These are phyloP conservation scores for Biston betularia DNA, from an alignment of 2,888 invertebrate species.

Conservation along the genomic window DNA sequence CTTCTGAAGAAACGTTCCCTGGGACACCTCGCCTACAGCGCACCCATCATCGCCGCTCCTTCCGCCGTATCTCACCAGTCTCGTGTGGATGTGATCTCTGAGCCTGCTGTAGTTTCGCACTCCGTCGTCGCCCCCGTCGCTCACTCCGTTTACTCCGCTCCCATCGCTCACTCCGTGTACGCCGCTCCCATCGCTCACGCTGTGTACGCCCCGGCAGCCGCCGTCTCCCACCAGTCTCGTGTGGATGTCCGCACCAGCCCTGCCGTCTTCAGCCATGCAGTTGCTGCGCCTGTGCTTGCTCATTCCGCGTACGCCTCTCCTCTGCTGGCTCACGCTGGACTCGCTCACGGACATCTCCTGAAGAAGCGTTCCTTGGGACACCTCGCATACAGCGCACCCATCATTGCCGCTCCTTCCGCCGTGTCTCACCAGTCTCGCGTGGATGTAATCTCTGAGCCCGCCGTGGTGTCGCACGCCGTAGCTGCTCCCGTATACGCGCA, in stretches of 20 bases:
- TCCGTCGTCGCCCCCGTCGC: slow-evolving; percentile 57
- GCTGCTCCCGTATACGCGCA: slow-evolving; percentile 53
- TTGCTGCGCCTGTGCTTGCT: slow-evolving; percentile 46
- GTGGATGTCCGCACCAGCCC: slow-evolving; percentile 63
- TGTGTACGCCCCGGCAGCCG: slow-evolving; percentile 56
- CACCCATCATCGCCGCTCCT: slow-evolving; percentile 68
- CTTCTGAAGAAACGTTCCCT: slow-evolving; percentile 44
- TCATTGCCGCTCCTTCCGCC: slow-evolving; percentile 69
- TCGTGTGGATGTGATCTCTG: slow-evolving; percentile 65
- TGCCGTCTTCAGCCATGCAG: slow-evolving; percentile 55
- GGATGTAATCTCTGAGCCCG: slow-evolving; percentile 63
- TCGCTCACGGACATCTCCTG: slow-evolving; percentile 57
- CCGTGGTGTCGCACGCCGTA: slow-evolving; percentile 61
- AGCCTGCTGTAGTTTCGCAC: slow-evolving; percentile 57
- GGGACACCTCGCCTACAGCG: slow-evolving; percentile 54
- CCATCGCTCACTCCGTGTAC: slow-evolving; percentile 53
- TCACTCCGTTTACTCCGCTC: slow-evolving; percentile 47
- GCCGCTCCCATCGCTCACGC: slow-evolving; percentile 46
- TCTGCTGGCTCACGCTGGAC: slow-evolving; percentile 55
- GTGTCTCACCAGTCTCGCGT: slow-evolving; percentile 82
- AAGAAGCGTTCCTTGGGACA: slow-evolving; percentile 64
- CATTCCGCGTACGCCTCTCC: slow-evolving; percentile 57
- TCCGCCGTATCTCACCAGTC: slow-evolving; percentile 83
- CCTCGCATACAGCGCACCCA: slow-evolving; percentile 60
- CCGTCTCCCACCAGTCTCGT: slow-evolving; percentile 66